Evolutionary conservation across 2,888 invertebrate genomes (phyloP), one percentile per base, ranked within the genome.

Genomic region (Pachydiplax longipennis): DNA sequence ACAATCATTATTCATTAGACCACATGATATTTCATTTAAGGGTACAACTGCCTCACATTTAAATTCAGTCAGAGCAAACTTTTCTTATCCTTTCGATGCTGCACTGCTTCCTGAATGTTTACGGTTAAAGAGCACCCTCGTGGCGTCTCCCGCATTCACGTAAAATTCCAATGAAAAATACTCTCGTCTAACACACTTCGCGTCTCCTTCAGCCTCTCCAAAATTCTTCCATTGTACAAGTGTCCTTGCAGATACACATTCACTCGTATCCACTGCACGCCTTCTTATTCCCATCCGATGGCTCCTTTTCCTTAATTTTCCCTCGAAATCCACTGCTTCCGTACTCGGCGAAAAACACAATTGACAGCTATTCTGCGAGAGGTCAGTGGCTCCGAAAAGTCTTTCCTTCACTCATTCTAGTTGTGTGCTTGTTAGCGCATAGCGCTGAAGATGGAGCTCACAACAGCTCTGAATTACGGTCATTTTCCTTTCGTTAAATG

Each of bases 361-460:
- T 61, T 40, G 37, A 61, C n/a, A 48, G 35, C 83, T 35, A 83
- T 83, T 83, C 83, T 5, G 37, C 35, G 35, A 40, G 61, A 61
- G 87, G 87, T 87, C 87, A 87, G 61, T 87, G 87, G 35, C 87
- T 61, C 31, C 58, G 35, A 61, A 61, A 58, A 35, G 87, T 37
- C 87, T 53, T 37, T 37, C 87, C 87, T 22, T 61, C 37, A n/a
- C 35, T n/a, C n/a, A n/a, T n/a, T n/a, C n/a, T n/a, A 58, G 83
- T 83, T 83, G 53, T n/a, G n/a, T n/a, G 31, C 83, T 83, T 31
- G 53, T 83, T 83, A n/a, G n/a, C n/a, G n/a, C n/a, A n/a, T 61
- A 87, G 37, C 37, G 37, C 65, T 25, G 31, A 53, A 10, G 18
- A 12, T 31, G 58, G 35, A 15, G n/a, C 87, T 10, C 61, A 58